A percentile compares a stretch with the other conserved stretches of the same genome.
Evolutionary conservation across 2,113 vertebrate genomes (phyloP).

Genomic region (Rafetus swinhoei): DNA sequence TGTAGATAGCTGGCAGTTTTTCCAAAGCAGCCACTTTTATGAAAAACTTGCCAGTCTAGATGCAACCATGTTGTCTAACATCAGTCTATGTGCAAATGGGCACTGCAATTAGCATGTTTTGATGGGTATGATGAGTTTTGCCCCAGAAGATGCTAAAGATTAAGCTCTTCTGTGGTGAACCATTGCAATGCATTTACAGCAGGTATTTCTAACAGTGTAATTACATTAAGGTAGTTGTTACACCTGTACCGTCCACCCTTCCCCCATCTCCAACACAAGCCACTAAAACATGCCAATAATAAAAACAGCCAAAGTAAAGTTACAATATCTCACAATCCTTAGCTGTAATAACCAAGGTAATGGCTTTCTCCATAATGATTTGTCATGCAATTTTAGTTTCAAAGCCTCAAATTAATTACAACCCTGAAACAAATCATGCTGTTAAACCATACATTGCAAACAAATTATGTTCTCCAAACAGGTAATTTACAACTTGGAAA

Average conservation of each 20-base stretch:
- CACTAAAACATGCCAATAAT: background rate
- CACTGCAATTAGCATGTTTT: background rate
- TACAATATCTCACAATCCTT: conserved; percentile 49
- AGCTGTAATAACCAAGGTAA: conserved; percentile 49
- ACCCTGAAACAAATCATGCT: conserved; percentile 77
- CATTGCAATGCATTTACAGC: fast-evolving
- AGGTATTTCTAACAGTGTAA: background rate
- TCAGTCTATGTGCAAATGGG: background rate
- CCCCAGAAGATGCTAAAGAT: background rate
- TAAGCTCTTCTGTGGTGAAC: background rate
- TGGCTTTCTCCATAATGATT: conserved; percentile 62
- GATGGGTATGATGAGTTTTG: background rate
- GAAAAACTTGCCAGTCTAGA: too few species aligned
- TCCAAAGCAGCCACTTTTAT: too few species aligned
- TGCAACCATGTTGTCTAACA: background rate
- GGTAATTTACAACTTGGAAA: conserved; percentile 72
- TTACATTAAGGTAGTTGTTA: background rate
- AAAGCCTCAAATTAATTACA: conserved; percentile 81
- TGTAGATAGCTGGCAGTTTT: too few species aligned
- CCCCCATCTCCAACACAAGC: background rate
- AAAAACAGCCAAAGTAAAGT: conserved; percentile 42
- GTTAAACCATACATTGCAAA: conserved; percentile 76
- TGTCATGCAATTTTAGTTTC: conserved; percentile 75
- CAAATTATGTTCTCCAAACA: conserved; percentile 76
- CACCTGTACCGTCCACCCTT: too few species aligned